These are phyloP conservation scores for Brotogeris chrysoptera DNA, from an alignment of 2,797 vertebrate species.

Conservation along the genomic window DNA sequence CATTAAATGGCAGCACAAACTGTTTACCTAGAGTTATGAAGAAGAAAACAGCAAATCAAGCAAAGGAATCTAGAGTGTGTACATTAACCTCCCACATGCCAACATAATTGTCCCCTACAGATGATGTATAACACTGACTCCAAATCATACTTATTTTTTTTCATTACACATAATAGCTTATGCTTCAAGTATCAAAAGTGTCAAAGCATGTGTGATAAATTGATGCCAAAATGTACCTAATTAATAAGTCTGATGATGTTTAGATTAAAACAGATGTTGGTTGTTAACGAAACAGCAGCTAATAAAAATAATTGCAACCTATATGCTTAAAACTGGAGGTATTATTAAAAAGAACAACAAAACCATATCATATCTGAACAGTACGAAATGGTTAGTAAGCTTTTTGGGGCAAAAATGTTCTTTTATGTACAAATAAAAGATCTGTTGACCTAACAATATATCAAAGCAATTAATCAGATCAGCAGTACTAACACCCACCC, in stretches of 20 bases:
- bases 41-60: conserved; percentile 79
- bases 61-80: conserved; percentile 70
- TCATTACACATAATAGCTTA: conserved; percentile 63
- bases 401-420: background rate
- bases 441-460: background rate
- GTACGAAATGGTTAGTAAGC: conserved; percentile 17
- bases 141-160: conserved; percentile 65
- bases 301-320: conserved; percentile 71
- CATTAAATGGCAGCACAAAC: conserved; percentile 80
- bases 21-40: conserved; percentile 80
- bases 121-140: conserved; percentile 72
- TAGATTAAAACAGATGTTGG: conserved; percentile 70
- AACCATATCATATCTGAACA: background rate
- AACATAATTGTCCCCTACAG: conserved; percentile 72
- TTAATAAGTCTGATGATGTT: conserved; percentile 70
- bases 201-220: conserved; percentile 70
- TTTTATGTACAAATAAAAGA: background rate
- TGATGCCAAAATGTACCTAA: conserved; percentile 70
- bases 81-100: conserved; percentile 76
- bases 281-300: conserved; percentile 60
- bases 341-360: conserved; percentile 48
- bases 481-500: background rate
- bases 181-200: conserved; percentile 65
- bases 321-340: conserved; percentile 31
- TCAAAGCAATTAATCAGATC: conserved; percentile 17